These are phyloP conservation scores for Sarcophaga bullata DNA, from an alignment of 1,140 invertebrate species.

Conservation along the genomic window DNA sequence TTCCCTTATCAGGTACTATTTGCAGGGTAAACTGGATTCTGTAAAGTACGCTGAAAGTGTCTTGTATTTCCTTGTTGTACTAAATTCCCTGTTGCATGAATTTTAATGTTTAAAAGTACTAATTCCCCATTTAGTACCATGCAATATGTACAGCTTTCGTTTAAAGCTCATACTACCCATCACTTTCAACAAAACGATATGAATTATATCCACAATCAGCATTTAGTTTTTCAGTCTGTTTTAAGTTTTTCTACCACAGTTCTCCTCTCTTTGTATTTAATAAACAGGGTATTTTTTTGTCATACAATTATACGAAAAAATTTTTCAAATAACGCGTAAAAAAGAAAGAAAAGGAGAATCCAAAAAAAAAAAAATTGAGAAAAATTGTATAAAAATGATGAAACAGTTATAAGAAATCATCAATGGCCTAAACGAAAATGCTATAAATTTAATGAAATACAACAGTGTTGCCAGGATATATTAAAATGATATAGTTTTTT, in stretches of 20 bases:
- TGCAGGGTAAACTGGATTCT: no score
- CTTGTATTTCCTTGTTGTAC: no score
- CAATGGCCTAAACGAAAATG: constrained; percentile 66
- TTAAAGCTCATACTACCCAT: background rate
- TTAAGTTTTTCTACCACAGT: background rate
- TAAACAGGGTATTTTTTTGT: constrained; percentile 44
- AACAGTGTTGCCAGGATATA: constrained; percentile 26
- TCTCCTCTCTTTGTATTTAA: constrained; percentile 37
- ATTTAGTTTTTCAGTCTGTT: background rate
- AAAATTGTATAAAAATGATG: background rate
- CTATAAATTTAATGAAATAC: constrained; percentile 66
- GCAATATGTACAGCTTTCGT: no score
- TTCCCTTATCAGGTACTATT: no score
- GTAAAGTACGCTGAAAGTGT: no score
- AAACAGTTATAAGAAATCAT: constrained; percentile 36
- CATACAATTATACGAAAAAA: constrained; percentile 36
- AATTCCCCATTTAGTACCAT: background rate
- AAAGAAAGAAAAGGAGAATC: background rate
- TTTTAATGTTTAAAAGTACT: background rate
- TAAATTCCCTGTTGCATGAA: no score
- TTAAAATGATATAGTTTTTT: background rate
- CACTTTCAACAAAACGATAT: background rate
- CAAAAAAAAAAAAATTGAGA: no score
- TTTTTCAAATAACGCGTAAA: constrained; percentile 30
- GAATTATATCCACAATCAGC: constrained; percentile 12